Evolutionary conservation across 1,140 invertebrate genomes (phyloP), one percentile per base, ranked within the genome.

Genomic region (Magallana ariakensis): DNA sequence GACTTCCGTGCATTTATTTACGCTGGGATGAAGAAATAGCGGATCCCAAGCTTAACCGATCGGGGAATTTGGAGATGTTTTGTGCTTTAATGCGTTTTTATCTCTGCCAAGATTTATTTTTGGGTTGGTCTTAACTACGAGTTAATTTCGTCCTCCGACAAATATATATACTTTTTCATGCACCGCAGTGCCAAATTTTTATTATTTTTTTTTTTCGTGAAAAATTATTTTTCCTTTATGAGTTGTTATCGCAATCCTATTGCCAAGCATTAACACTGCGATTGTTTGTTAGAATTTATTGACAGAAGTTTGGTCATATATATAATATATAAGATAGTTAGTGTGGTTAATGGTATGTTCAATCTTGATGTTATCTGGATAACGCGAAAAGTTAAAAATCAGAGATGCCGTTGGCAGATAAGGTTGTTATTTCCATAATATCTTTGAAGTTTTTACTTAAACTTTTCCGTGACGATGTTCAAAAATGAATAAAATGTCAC

Each of bases 1-100:
- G 66, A 75, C 66, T 75, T 75, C 66, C 66, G 66, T 75, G 66
- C 66, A 26, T 75, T 19, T 22, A 75, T 75, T 26, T 13, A 75
- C 66, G 22, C 22, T 22, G 62, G 62, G n/a, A 19, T 16, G n/a
- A 22, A 60, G 58, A n/a, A n/a, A 60, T 46, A 46, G 33, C 33
- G 33, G 33, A 46, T 46, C 33, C 33, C 33, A 46, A 46, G 33
- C 33, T 46, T 46, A 46, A 46, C 33, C 33, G 33, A 46, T 46
- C 33, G 33, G 33, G 33, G 33, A 46, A 46, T 46, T 46, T 46
- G 33, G 33, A 46, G 33, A 46, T 46, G 33, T 46, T 46, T 46
- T 46, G 33, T 46, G 33, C 5, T 46, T 46, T 46, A 60, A n/a
- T n/a, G 3, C n/a, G 58, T 60, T n/a, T 6, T 60, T 60, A 60